phyloP scores from a whole-genome alignment of 2,888 invertebrate genomes.

The Pantelozetes paolii region DNA sequence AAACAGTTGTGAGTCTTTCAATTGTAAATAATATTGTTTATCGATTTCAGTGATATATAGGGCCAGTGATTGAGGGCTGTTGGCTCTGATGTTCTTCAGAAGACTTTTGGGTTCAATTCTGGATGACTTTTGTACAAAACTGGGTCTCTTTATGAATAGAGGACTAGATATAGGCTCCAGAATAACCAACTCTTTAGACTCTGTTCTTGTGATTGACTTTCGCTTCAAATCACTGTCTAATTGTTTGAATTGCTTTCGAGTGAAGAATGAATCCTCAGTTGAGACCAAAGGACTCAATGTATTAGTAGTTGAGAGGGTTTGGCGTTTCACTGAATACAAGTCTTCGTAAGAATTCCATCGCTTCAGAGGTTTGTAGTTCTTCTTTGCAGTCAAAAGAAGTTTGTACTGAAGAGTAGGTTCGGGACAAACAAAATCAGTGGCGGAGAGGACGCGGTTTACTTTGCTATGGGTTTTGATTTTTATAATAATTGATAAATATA shows the following conservation, averaged over 20 bases:
- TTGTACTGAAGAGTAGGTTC: background rate
- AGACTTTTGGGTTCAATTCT: conserved; percentile 14
- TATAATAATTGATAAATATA: background rate
- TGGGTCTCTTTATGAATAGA: background rate
- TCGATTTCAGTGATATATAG: conserved; percentile 37
- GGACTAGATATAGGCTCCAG: conserved; percentile 1
- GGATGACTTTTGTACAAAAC: background rate
- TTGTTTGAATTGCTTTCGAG: background rate
- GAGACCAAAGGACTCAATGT: background rate
- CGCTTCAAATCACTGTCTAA: background rate
- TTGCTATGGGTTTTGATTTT: background rate
- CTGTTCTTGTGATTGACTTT: background rate
- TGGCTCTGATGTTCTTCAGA: conserved; percentile 6
- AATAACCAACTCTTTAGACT: background rate
- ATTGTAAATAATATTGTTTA: conserved; percentile 35
- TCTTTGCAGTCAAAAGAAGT: background rate
- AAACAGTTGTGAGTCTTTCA: conserved; percentile 30
- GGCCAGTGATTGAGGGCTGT: conserved; percentile 31
- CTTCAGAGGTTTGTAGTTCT: background rate
- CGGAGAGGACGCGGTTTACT: conserved; percentile 21
- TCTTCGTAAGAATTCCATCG: conserved; percentile 26
- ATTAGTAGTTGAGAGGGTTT: too few species aligned
- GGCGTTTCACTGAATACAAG: background rate
- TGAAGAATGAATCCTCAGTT: background rate
- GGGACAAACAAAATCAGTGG: conserved; percentile 7